phyloP scores from a whole-genome alignment of 2,888 invertebrate species.

The Standfussiana lucernea region DNA sequence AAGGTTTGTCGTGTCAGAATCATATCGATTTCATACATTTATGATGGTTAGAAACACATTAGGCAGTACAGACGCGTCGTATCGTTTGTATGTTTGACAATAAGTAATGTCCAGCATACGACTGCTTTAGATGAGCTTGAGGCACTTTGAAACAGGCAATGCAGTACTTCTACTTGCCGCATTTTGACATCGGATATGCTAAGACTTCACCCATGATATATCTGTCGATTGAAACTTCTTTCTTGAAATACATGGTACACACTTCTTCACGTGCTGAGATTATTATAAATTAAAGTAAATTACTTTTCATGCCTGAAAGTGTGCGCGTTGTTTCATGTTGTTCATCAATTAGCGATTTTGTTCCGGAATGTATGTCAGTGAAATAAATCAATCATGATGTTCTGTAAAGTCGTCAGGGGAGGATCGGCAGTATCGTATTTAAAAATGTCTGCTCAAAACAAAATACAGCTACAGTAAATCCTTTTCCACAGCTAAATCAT shows the following conservation, averaged over 20 bases:
- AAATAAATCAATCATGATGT: not conserved
- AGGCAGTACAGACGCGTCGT: not conserved
- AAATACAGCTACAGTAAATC: slow-evolving; percentile 4
- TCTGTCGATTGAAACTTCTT: not conserved
- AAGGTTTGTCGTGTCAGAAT: not conserved
- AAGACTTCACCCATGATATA: not conserved
- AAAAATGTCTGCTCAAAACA: not conserved
- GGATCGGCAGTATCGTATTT: not conserved
- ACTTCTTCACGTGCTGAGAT: not conserved
- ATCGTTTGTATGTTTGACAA: not conserved
- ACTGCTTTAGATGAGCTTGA: not conserved
- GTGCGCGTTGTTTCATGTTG: not conserved
- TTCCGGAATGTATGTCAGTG: not conserved
- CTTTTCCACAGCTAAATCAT: not conserved
- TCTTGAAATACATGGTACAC: too few species aligned
- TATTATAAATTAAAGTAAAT: not conserved
- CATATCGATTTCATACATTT: not conserved
- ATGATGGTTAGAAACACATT: not conserved
- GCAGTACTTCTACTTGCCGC: not conserved
- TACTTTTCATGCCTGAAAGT: not conserved
- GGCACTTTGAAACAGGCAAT: not conserved
- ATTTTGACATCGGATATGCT: not conserved
- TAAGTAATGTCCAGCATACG: not conserved
- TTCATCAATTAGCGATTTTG: not conserved
- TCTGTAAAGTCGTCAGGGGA: not conserved